Conservation (phyloP, 2,888 invertebrate genomes). For the Oscheius onirici region DNA sequence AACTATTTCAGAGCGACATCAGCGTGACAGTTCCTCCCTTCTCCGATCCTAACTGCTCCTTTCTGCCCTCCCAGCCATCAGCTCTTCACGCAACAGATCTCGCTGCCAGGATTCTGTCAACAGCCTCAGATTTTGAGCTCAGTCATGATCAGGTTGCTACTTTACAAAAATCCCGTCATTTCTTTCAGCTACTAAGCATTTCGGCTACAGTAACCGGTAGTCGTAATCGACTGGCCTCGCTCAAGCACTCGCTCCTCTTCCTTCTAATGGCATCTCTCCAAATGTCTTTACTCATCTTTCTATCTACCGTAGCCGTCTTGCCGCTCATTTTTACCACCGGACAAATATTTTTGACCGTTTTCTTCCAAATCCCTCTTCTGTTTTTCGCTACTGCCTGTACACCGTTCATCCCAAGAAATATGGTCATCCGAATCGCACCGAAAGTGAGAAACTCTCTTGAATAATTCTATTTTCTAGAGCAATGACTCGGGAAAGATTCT, state of each 20-base stretch:
- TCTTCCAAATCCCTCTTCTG: constrained; percentile 46
- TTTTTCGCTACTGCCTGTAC: constrained; percentile 44
- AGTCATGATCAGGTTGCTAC: constrained; percentile 36
- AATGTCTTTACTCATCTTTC: constrained; percentile 35
- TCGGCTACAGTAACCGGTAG: constrained; percentile 41
- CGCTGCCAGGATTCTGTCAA: constrained; percentile 38
- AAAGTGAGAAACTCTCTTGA: constrained; percentile 28
- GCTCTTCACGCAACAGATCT: constrained; percentile 32
- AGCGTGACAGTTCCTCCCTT: constrained; percentile 43
- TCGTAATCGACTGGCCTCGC: constrained; percentile 43
- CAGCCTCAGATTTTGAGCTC: constrained; percentile 47
- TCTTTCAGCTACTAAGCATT: constrained; percentile 40
- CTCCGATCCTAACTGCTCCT: constrained; percentile 17
- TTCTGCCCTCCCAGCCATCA: background rate
- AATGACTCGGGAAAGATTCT: background rate
- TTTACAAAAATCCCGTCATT: background rate
- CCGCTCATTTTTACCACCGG: constrained; percentile 44
- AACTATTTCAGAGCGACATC: constrained; percentile 39
- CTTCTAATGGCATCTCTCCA: constrained; percentile 28
- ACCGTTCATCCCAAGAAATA: constrained; percentile 38
- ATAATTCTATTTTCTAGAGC: background rate
- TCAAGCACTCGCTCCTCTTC: constrained; percentile 35
- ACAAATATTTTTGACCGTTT: constrained; percentile 33
- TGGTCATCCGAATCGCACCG: constrained; percentile 43
- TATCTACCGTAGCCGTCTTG: constrained; percentile 40